Conservation (phyloP, 1,140 invertebrate species). For the Macrosteles quadrilineatus region DNA sequence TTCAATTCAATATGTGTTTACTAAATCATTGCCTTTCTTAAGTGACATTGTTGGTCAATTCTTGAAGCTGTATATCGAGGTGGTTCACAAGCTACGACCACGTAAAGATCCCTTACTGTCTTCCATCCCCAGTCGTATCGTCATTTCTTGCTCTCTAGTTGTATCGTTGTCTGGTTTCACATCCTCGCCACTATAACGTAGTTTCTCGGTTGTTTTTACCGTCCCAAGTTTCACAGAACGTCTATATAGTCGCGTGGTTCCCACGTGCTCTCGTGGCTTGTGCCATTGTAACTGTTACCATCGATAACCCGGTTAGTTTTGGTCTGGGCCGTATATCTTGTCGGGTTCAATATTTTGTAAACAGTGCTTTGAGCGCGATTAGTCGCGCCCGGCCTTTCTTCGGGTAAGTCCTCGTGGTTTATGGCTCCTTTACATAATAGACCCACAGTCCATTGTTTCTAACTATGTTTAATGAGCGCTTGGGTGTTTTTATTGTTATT, state of each 20-base stretch:
- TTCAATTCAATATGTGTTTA: too few relatives aligned
- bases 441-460: conserved; percentile 18
- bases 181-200: too few relatives aligned
- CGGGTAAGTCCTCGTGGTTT: conserved; percentile 14
- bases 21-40: too few relatives aligned
- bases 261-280: background rate
- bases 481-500: conserved; percentile 24
- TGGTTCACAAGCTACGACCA: too few relatives aligned
- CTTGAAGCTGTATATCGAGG: too few relatives aligned
- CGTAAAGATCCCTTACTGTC: too few relatives aligned
- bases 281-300: background rate
- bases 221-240: too few relatives aligned
- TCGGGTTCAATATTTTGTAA: conserved; percentile 18
- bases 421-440: conserved; percentile 22
- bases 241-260: conserved; percentile 8
- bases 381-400: conserved; percentile 7
- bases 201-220: too few relatives aligned
- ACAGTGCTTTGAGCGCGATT: conserved; percentile 18
- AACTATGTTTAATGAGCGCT: conserved; percentile 12
- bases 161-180: too few relatives aligned
- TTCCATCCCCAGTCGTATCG: too few relatives aligned
- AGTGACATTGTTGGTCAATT: too few relatives aligned
- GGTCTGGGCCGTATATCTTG: conserved; percentile 11
- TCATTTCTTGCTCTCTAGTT: too few relatives aligned
- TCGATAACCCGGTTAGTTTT: conserved; percentile 20